Evolutionary conservation across 2,888 invertebrate species (phyloP), one percentile per base, ranked within the genome.

Genomic region (Troilus luridus): DNA sequence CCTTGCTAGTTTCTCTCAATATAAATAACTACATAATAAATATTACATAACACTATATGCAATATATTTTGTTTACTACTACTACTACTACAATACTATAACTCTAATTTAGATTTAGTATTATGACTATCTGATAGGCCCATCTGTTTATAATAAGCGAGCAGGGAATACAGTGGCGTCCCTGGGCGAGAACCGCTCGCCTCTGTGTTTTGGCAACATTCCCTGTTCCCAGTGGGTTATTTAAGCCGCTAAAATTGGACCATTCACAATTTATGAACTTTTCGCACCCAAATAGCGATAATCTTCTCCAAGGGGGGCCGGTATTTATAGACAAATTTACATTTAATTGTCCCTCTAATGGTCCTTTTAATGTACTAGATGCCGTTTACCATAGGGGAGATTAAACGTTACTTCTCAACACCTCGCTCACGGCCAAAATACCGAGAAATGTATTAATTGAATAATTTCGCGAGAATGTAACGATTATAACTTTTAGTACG

Each of bases 301-400:
- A 77, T 77, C 27, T 77, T 41, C 41, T 1, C 8, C 27, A 72
- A 27, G 27, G 14, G 27, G 72, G 19, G 72, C 27, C 27, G 41
- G 72, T 77, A 77, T 77, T 77, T 77, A 77, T 77, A 77, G 72
- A 77, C 72, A 77, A 77, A 77, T 77, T 77, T 77, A 77, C 72
- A 77, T 77, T 77, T 77, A 77, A 77, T 77, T 77, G 72, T 77
- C 41, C 27, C 5, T 77, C 19, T 77, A 77, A 77, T 77, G 72
- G 72, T 8, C 17, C 72, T 9, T 77, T 41, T 77, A 77, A 77
- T 77, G 14, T 0, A 41, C 72, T 77, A 77, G 7, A 27, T 6
- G 9, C 41, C 72, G 72, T 77, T 77, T 17, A 41, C 72, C 19
- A 27, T 77, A 77, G 72, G 27, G 7, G 17, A 27, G 27, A 77